Base-by-base conservation (phyloP, 2,888 invertebrate species). In the Cheilosia urbana region DNA sequence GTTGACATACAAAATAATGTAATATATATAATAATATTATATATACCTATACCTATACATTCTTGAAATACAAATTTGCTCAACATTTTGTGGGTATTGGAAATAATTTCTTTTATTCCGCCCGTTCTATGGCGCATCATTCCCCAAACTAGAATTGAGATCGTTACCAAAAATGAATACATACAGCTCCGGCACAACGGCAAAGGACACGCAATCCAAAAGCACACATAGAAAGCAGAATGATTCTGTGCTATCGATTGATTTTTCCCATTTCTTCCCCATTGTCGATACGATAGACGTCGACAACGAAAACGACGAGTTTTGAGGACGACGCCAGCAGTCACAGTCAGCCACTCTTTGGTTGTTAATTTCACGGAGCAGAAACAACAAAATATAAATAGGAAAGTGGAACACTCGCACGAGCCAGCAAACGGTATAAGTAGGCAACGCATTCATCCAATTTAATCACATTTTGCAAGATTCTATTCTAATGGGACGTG, bases 191-290 rank as follows among this genome's bases (percentile, higher is more conserved):
- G 37, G 53, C 53, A 15, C 24, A 75, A 65, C 63, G 80, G 69
- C 47, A 79, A 80, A 76, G 80, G 75, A 80, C 84, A 85, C 84
- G 84, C 84, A 84, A 84, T 75, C 75, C 15, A 69, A 66, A 60
- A 75, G 65, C 75, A 75, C 51, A 80, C 42, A 80, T 47, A 45
- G 62, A 77, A 57, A 71, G 53, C 63, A 27, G 60, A 69, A 76
- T 71, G 75, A 84, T 80, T 80, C 76, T 69, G 49, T 71, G 47
- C 60, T 85, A 85, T 85, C 84, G 84, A 85, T 85, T 80, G 84
- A 80, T 80, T 85, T 75, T 65, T 71, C 68, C 62, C 63, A 65
- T 21, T 42, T 73, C 53, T 51, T 55, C 58, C 19, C 45, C n/a
- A 15, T 4, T 24, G 15, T 17, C 24, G 30, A 58, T 21, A 58